Conservation (phyloP, 2,113 vertebrate genomes). For the Albula goreensis region DNA sequence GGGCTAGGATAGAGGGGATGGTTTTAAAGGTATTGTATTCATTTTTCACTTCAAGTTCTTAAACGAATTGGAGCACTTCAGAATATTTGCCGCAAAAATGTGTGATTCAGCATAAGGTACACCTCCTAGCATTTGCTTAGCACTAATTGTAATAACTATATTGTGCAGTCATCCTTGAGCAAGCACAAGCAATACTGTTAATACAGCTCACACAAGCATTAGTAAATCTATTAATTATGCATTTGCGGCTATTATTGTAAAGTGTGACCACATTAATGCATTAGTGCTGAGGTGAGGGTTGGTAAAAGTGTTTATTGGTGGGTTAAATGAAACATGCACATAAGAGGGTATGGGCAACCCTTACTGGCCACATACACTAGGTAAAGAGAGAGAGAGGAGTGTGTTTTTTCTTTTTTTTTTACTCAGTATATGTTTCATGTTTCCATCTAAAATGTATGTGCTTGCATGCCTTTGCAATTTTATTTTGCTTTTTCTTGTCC, state of each 20-base stretch:
- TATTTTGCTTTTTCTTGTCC: slow-evolving; percentile 1
- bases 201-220: neutral
- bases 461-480: neutral
- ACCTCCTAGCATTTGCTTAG: neutral
- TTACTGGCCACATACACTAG: neutral
- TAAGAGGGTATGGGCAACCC: neutral
- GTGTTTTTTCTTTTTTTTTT: neutral
- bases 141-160: neutral
- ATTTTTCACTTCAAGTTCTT: slow-evolving; percentile 7
- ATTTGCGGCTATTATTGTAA: slow-evolving; percentile 4
- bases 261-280: neutral
- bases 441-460: neutral
- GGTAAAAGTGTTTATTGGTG: neutral
- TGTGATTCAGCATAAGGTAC: neutral
- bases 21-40: slow-evolving; percentile 18
- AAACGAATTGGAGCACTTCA: neutral
- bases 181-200: neutral
- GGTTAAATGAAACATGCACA: neutral
- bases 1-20: slow-evolving; percentile 11
- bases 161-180: neutral
- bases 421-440: neutral
- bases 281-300: neutral
- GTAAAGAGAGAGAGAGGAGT: neutral
- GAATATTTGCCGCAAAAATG: slow-evolving; percentile 8
- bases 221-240: neutral